Conservation (phyloP, 2,888 invertebrate genomes). For the Lissocephala sabroskyi region DNA sequence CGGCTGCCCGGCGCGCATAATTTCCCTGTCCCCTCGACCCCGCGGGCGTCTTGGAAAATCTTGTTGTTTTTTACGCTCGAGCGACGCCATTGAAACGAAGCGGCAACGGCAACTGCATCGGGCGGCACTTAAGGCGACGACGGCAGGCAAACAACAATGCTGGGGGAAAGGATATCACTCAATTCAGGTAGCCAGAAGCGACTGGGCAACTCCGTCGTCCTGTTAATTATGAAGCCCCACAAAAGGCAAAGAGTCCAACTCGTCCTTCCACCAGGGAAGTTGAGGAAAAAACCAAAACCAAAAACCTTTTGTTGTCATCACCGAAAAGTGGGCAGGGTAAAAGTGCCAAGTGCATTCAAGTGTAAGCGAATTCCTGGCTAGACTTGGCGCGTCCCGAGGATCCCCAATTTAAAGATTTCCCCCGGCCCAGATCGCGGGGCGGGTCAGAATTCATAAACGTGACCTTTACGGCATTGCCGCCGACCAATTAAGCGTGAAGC, state of each 20-base stretch:
- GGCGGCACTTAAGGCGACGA: too few relatives aligned
- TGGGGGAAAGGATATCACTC: too few relatives aligned
- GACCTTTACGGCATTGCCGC: constrained; percentile 43
- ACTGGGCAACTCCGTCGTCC: too few relatives aligned
- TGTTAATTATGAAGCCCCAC: constrained; percentile 49
- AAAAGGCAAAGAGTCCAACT: constrained; percentile 14
- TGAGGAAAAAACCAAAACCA: too few relatives aligned
- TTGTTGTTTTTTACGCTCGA: constrained; percentile 30
- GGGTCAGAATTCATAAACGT: constrained; percentile 46
- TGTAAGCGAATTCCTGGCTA: too few relatives aligned
- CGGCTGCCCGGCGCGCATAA: neutral
- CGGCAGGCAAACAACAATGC: too few relatives aligned
- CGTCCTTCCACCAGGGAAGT: too few relatives aligned
- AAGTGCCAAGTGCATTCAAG: constrained; percentile 59
- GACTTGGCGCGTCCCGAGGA: too few relatives aligned
- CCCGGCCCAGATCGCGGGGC: too few relatives aligned
- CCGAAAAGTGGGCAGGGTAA: constrained; percentile 28
- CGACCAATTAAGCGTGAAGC: constrained; percentile 57
- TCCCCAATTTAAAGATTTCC: neutral
- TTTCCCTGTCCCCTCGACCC: neutral
- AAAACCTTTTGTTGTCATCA: constrained; percentile 21
- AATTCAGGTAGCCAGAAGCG: too few relatives aligned
- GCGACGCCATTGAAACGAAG: neutral
- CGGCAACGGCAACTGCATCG: too few relatives aligned
- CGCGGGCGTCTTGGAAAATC: constrained; percentile 16